Percentiles rank a stretch among this genome's conserved stretches.
Evolutionary conservation across 2,888 invertebrate species (phyloP).

Genomic region (Epinotia demarniana): DNA sequence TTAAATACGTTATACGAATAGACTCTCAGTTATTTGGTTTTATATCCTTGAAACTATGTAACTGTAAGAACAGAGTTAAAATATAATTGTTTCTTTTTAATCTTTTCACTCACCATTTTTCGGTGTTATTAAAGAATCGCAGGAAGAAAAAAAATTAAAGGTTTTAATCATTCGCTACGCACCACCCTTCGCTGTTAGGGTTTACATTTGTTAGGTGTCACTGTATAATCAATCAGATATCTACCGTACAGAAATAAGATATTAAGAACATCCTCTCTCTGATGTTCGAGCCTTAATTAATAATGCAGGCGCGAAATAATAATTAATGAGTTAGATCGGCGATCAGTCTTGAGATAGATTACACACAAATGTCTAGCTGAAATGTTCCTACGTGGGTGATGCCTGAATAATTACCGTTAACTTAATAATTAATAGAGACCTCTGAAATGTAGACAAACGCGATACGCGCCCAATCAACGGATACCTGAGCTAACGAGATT

Average conservation of each 20-base stretch:
- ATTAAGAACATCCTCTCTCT: conserved; percentile 43
- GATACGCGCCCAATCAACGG: conserved; percentile 42
- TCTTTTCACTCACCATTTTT: too few relatives aligned
- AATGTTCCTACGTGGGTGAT: conserved; percentile 46
- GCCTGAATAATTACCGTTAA: conserved; percentile 52
- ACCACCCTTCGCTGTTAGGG: background rate
- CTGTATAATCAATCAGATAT: conserved; percentile 35
- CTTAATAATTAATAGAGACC: conserved; percentile 53
- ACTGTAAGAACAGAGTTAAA: background rate
- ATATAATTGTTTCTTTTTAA: background rate
- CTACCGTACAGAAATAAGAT: conserved; percentile 33
- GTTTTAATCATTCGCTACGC: too few relatives aligned
- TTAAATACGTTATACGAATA: background rate
- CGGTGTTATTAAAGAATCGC: too few relatives aligned
- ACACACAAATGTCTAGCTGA: conserved; percentile 50
- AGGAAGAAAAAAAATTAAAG: too few relatives aligned
- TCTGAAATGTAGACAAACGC: conserved; percentile 42
- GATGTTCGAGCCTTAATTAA: conserved; percentile 47
- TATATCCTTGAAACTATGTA: too few relatives aligned
- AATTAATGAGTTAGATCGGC: conserved; percentile 51
- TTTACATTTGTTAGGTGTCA: conserved; percentile 13
- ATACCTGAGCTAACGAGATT: conserved; percentile 44
- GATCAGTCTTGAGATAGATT: conserved; percentile 52
- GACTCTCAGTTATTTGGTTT: background rate
- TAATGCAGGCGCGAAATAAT: conserved; percentile 49